A percentile compares a stretch with the other conserved stretches of the same genome.
Evolutionary conservation across 2,797 vertebrate genomes (phyloP).

Genomic region (Gila robusta): DNA sequence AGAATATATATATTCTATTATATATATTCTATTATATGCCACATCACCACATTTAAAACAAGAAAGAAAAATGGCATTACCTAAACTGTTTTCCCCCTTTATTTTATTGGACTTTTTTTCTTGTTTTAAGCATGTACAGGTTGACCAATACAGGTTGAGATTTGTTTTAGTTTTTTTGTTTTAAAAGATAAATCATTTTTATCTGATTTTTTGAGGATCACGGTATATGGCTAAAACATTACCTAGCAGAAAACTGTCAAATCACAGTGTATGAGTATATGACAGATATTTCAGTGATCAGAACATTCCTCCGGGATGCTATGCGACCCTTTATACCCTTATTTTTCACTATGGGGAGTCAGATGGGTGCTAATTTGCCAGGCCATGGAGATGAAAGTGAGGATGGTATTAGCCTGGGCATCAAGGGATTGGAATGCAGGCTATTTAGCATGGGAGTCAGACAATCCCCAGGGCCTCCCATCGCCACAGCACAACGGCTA

Average conservation of each 20-base stretch:
- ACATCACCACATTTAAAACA: too few relatives aligned
- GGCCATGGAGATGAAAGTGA: conserved; percentile 76
- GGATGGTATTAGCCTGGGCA: conserved; percentile 77
- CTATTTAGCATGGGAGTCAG: conserved; percentile 82
- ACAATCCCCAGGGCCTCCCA: conserved; percentile 80
- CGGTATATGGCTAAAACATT: neutral
- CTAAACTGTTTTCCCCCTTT: too few relatives aligned
- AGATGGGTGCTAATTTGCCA: conserved; percentile 77
- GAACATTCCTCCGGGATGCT: conserved; percentile 28
- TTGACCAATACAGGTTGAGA: neutral
- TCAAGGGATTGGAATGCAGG: conserved; percentile 82
- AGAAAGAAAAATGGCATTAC: too few relatives aligned
- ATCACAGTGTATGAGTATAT: neutral
- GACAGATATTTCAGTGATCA: conserved; percentile 37
- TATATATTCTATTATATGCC: too few relatives aligned
- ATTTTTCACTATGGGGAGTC: conserved; percentile 61
- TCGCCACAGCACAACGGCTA: conserved; percentile 74
- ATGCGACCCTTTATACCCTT: neutral
- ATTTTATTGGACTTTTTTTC: too few relatives aligned
- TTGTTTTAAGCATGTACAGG: too few relatives aligned
- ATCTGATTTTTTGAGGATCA: neutral
- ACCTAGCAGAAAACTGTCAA: neutral
- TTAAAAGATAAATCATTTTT: neutral
- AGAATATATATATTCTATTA: too few relatives aligned
- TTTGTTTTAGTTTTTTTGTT: neutral